phyloP scores from a whole-genome alignment of 2,113 vertebrate genomes.

The Phyllostomus hastatus region DNA sequence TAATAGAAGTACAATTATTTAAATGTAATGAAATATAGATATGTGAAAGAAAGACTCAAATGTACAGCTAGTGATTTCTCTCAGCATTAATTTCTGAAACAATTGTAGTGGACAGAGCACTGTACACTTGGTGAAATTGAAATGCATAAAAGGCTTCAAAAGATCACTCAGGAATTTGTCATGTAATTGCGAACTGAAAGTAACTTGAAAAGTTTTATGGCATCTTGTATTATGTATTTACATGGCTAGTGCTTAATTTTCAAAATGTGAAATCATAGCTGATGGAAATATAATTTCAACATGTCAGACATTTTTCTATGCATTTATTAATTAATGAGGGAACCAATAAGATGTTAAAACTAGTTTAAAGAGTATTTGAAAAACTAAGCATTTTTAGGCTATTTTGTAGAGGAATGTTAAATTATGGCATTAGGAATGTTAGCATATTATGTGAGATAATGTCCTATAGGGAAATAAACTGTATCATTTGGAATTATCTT shows the following conservation, averaged over 20 bases:
- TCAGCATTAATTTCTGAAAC: background rate
- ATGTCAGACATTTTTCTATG: background rate
- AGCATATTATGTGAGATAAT: background rate
- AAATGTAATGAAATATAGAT: background rate
- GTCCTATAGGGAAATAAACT: background rate
- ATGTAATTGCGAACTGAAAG: background rate
- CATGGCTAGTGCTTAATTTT: background rate
- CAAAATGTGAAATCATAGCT: background rate
- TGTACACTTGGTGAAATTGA: background rate
- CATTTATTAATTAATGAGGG: background rate
- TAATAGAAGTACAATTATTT: background rate
- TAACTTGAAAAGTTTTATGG: background rate
- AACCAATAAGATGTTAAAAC: background rate
- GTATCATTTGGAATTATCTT: background rate
- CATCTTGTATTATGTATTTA: background rate
- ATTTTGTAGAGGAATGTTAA: background rate
- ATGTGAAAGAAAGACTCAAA: background rate
- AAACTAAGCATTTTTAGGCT: background rate
- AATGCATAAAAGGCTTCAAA: background rate
- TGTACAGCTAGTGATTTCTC: background rate
- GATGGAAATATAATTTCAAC: background rate
- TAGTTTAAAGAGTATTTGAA: background rate
- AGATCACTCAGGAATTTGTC: background rate
- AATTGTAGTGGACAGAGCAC: background rate
- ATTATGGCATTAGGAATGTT: background rate